Evolutionary conservation across 2,797 vertebrate genomes (phyloP).

Genomic region (Hypotaenidia philippensis): DNA sequence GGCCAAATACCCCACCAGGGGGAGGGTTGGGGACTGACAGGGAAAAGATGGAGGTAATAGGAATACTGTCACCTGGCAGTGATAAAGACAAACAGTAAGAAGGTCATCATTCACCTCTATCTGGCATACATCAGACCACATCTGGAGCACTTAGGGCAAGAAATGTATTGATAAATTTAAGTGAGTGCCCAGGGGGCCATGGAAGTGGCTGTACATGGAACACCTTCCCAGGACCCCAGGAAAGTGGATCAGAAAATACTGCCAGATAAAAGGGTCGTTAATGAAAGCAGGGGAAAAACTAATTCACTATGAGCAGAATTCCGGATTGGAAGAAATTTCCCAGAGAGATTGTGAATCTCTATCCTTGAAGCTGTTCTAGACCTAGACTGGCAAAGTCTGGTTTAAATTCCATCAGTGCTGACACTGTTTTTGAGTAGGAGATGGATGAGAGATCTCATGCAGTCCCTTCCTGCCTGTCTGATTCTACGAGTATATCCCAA

Average conservation of each 20-base stretch:
- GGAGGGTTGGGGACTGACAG: neutral
- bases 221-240: neutral
- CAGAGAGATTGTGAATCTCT: neutral
- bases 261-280: neutral
- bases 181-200: neutral
- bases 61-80: neutral
- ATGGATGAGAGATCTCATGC: neutral
- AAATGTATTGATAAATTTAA: neutral
- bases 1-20: too few species aligned
- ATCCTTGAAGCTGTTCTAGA: neutral
- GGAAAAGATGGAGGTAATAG: neutral
- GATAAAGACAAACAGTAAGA: neutral
- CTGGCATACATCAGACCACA: neutral
- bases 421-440: neutral
- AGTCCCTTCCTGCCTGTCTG: neutral
- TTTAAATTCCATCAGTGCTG: neutral
- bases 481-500: neutral
- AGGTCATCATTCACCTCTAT: neutral
- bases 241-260: neutral
- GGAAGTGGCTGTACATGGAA: neutral
- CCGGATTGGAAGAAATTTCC: neutral
- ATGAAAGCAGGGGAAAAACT: neutral
- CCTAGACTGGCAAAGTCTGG: neutral
- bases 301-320: neutral
- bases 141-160: fast-evolving